Evolutionary conservation across 2,888 invertebrate genomes (phyloP).

Genomic region (Camponotus fellah): DNA sequence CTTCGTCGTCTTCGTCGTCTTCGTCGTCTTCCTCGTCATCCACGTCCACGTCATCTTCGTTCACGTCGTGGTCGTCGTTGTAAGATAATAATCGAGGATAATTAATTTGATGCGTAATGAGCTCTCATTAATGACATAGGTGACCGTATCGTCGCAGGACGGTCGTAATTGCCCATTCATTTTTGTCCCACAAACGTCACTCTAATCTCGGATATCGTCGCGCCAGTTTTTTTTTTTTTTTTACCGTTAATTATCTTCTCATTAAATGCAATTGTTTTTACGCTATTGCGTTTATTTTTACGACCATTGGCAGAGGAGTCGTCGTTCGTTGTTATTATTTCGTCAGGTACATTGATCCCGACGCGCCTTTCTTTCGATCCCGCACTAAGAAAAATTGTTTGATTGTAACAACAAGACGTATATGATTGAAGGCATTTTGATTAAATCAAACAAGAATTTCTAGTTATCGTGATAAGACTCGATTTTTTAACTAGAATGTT

Average conservation of each 20-base stretch:
- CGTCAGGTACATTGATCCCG: background rate
- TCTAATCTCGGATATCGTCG: slow-evolving; percentile 43
- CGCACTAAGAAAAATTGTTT: too few relatives aligned
- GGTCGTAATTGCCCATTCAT: slow-evolving; percentile 47
- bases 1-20: background rate
- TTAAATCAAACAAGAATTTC: too few relatives aligned
- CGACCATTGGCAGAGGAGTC: background rate
- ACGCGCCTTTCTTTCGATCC: background rate
- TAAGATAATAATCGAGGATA: slow-evolving; percentile 50
- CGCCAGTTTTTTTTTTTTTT: slow-evolving; percentile 14
- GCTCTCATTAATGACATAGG: slow-evolving; percentile 49
- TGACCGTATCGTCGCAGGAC: slow-evolving; percentile 51
- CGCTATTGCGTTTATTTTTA: background rate
- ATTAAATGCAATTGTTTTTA: slow-evolving; percentile 9
- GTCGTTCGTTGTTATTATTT: too few relatives aligned
- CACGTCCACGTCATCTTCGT: too few relatives aligned
- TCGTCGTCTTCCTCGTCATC: too few relatives aligned
- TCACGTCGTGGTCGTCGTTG: slow-evolving; percentile 26
- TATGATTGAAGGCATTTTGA: too few relatives aligned
- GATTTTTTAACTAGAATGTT: too few relatives aligned
- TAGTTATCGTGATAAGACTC: too few relatives aligned
- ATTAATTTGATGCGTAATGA: slow-evolving; percentile 55
- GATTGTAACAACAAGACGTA: too few relatives aligned
- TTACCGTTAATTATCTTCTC: slow-evolving; percentile 25
- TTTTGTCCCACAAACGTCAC: slow-evolving; percentile 43